These are phyloP conservation scores for Euzophera pinguis DNA, from an alignment of 2,888 invertebrate genomes.

Conservation along the genomic window DNA sequence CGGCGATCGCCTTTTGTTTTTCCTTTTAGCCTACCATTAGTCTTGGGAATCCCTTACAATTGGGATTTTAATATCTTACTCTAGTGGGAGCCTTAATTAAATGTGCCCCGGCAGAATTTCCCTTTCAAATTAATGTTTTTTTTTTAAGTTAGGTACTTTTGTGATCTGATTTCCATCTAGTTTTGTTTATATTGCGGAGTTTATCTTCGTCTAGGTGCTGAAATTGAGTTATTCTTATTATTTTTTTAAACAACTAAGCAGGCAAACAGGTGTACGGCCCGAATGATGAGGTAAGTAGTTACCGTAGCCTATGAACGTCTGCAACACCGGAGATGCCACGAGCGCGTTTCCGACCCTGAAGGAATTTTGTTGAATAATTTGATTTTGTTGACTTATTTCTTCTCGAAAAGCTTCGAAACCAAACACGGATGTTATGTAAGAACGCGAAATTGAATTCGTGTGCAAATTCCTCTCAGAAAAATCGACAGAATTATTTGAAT, in stretches of 20 bases:
- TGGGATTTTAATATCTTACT: slow-evolving; percentile 21
- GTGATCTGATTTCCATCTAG: background rate
- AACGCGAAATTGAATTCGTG: no score
- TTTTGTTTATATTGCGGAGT: background rate
- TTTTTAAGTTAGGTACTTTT: background rate
- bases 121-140: slow-evolving; percentile 11
- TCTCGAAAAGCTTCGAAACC: no score
- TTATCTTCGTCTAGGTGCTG: background rate
- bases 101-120: slow-evolving; percentile 15
- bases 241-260: background rate
- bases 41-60: slow-evolving; percentile 38
- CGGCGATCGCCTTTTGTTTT: slow-evolving; percentile 51
- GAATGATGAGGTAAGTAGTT: no score
- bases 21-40: slow-evolving; percentile 32
- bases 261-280: no score
- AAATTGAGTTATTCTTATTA: background rate
- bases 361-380: background rate
- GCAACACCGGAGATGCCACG: no score
- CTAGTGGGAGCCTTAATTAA: slow-evolving; percentile 33
- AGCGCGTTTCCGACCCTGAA: no score
- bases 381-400: no score
- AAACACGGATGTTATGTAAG: no score
- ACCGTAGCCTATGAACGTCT: no score
- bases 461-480: no score
- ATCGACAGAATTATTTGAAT: no score